Base-by-base conservation (phyloP, 2,797 vertebrate species). In the Erpetoichthys calabaricus region DNA sequence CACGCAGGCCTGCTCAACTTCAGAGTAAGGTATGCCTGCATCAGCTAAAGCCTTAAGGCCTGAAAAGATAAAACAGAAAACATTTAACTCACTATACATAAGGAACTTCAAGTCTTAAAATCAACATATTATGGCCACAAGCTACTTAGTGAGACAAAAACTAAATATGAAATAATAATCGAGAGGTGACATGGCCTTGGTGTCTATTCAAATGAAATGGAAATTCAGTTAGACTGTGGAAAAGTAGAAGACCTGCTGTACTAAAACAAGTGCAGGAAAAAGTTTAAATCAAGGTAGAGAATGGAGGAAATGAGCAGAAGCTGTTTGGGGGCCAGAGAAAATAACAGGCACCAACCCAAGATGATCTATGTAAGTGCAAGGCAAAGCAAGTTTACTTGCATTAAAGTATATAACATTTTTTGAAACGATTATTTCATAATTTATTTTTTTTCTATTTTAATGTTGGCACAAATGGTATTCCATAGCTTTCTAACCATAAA, bases 1-100 rank as follows among this genome's bases (percentile, higher is more conserved):
- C 6, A 98, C 81, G 70, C 83, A 96, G 0, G 94, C 94, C 66
- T 98, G 96, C 66, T 98, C 76, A 65, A 99, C 79, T 0, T 73
- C 76, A 53, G 89, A 86, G 64, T 98, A 99, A 3, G 88, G 79
- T 61, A 99, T 70, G 62, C 82, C 84, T 57, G 96, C 93, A 74
- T 99, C 94, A 59, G 72, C 78, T 54, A 99, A 73, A 45, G 94
- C 93, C 58, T 82, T 89, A 71, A 88, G 60, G 59, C 92, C 96
- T 99, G 56, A 53, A 69, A 69, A 7, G 63, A 2, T 44, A 45
- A 9, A 9, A 42, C 10, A 55, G 42, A 42, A 25, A 25, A 25
- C 25, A 25, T 25, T 25, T 25, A 25, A 25, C 25, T 3, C 49
- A 8, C 25, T 3, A 6, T 5, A 6, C 8, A 3, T 10, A 8